Base-by-base conservation (phyloP, 2,113 vertebrate species). In the Dipodomys ordii region DNA sequence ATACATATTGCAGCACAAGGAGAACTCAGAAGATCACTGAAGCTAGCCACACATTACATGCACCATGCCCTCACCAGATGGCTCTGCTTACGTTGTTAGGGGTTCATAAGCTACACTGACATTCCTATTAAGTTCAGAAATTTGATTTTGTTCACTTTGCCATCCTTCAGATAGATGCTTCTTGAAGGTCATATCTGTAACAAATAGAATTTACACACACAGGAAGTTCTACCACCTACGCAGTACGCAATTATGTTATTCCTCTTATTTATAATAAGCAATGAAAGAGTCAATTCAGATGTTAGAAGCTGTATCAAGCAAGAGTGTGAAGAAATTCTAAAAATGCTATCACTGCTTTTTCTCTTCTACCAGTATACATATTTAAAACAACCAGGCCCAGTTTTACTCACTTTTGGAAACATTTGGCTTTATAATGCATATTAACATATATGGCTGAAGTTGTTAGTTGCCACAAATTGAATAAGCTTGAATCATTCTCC, bases 41-140 rank as follows among this genome's bases (percentile, higher is more conserved):
- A 97, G 98, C 98, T 98, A 96, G 83, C 96, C 97, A 18, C 90
- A 97, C 97, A 97, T 99, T 98, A 98, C 97, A 97, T 93, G 98
- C 98, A 46, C 87, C 94, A 97, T 94, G 97, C 97, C 94, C 97
- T 98, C 94, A 97, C 98, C 99, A 98, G 98, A 98, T 98, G 98
- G 98, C 98, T 95, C 97, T 98, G 94, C 98, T 98, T 97, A 98
- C 96, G 69, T 89, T 87, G 96, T 95, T 96, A 96, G 86, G 97
- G 97, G 98, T 98, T 98, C 98, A 97, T 97, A 98, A 98, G 98
- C 98, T 96, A 88, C 95, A 92, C 97, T 98, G 98, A 98, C 98
- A 96, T 98, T 96, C 96, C 97, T 98, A 98, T 98, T 98, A 98
- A 87, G 95, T 97, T 98, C 96, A 96, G 94, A 95, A 91, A 97